These are phyloP conservation scores for Spodoptera littoralis DNA, from an alignment of 2,888 invertebrate genomes.

Conservation along the genomic window DNA sequence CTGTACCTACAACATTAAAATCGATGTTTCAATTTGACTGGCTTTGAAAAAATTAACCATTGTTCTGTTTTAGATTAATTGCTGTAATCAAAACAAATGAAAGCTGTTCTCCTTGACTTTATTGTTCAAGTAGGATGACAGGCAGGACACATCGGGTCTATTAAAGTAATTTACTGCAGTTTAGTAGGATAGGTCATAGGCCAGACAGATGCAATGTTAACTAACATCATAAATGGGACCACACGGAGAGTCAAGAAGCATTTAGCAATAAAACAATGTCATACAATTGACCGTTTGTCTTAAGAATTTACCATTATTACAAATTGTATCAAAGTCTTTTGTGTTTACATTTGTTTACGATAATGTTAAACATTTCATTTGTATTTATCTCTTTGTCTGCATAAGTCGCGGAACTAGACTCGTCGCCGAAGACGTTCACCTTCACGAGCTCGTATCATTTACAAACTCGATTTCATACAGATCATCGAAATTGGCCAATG, in stretches of 20 bases:
- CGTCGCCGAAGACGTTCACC: slow-evolving; percentile 30
- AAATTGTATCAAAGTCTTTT: no score
- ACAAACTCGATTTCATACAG: slow-evolving; percentile 41
- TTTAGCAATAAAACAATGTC: no score
- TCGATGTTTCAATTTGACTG: slow-evolving; percentile 18
- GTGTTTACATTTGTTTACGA: neutral
- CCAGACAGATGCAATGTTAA: slow-evolving; percentile 39
- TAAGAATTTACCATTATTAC: no score
- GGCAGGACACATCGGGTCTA: slow-evolving; percentile 20
- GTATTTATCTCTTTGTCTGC: slow-evolving; percentile 13
- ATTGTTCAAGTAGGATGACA: slow-evolving; percentile 17
- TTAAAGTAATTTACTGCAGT: slow-evolving; percentile 50
- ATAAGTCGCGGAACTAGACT: slow-evolving; percentile 17
- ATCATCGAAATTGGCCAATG: slow-evolving; percentile 24
- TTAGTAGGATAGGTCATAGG: slow-evolving; percentile 41
- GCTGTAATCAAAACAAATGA: slow-evolving; percentile 24
- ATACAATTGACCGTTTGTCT: no score
- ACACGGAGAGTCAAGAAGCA: neutral
- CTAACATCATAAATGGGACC: slow-evolving; percentile 5
- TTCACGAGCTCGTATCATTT: slow-evolving; percentile 38
- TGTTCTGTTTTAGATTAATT: slow-evolving; percentile 21
- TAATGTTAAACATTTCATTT: neutral
- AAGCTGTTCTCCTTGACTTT: slow-evolving; percentile 43
- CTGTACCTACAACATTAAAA: neutral
- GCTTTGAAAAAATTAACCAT: slow-evolving; percentile 8